These are phyloP conservation scores for Psittacus erithacus DNA, from an alignment of 2,113 vertebrate genomes.

Conservation along the genomic window DNA sequence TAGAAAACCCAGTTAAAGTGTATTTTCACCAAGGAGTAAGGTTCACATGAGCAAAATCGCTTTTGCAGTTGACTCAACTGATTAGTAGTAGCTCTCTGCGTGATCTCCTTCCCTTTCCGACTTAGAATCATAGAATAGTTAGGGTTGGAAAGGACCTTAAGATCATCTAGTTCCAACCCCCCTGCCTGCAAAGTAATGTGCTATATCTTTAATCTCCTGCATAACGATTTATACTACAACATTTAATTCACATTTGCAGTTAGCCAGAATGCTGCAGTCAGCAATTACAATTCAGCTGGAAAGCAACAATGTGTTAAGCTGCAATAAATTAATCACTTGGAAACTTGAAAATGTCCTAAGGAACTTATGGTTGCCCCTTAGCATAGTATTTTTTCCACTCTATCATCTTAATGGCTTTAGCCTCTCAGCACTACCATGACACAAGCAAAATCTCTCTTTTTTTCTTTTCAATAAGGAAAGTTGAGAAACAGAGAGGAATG, in stretches of 20 bases:
- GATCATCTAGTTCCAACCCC: no score
- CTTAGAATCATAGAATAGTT: not conserved
- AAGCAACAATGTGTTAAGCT: slow-evolving; percentile 29
- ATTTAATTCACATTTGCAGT: slow-evolving; percentile 13
- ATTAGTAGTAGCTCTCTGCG: not conserved
- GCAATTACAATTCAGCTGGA: not conserved
- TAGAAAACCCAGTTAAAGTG: not conserved
- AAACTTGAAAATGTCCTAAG: slow-evolving; percentile 46
- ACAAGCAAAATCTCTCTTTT: not conserved
- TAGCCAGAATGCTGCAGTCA: not conserved
- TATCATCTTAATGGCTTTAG: slow-evolving; percentile 37
- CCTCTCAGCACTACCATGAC: not conserved
- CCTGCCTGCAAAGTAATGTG: not conserved
- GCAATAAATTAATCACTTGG: slow-evolving; percentile 48
- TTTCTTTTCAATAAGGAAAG: not conserved
- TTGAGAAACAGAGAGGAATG: not conserved
- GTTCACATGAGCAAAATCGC: accelerated
- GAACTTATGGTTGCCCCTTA: not conserved
- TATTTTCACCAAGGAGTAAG: not conserved
- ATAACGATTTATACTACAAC: not conserved
- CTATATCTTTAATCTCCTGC: not conserved
- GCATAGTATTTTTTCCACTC: not conserved
- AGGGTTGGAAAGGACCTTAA: no score
- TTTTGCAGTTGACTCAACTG: not conserved
- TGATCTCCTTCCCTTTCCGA: not conserved